Evolutionary conservation across 2,888 invertebrate species (phyloP).

Genomic region (Euplexia lucipara): DNA sequence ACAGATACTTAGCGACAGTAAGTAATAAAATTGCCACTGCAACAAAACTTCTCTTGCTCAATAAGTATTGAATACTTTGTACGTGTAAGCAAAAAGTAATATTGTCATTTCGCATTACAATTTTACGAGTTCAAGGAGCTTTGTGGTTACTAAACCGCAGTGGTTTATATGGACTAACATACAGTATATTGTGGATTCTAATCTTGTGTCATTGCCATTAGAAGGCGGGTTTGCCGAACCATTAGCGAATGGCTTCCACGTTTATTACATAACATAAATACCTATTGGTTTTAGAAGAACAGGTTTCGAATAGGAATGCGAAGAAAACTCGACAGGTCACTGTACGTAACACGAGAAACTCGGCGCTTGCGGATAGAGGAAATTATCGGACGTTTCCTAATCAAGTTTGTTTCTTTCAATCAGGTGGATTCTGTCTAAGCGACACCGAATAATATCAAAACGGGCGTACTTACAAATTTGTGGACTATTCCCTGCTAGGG

Average conservation of each 20-base stretch:
- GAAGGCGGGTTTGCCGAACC: conserved; percentile 10
- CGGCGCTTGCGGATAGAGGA: conserved; percentile 28
- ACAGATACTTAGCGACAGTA: conserved; percentile 45
- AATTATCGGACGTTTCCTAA: conserved; percentile 45
- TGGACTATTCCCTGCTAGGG: too few relatives aligned
- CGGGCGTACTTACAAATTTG: background rate
- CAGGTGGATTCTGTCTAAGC: conserved; percentile 4
- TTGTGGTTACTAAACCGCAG: conserved; percentile 16
- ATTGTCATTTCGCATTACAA: conserved; percentile 34
- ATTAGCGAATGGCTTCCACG: conserved; percentile 5
- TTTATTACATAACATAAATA: conserved; percentile 4
- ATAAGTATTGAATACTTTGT: conserved; percentile 48
- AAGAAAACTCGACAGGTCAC: conserved; percentile 25
- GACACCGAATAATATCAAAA: background rate
- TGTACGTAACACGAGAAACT: conserved; percentile 32
- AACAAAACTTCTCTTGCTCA: conserved; percentile 55
- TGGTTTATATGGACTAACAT: conserved; percentile 1
- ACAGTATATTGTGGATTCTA: background rate
- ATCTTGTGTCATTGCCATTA: conserved; percentile 1
- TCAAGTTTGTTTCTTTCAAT: conserved; percentile 28
- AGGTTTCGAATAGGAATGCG: conserved; percentile 32
- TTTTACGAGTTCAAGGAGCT: conserved; percentile 37
- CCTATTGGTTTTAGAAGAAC: conserved; percentile 16
- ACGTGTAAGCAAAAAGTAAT: conserved; percentile 44
- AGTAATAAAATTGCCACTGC: conserved; percentile 51